phyloP scores from a whole-genome alignment of 2,113 vertebrate genomes.

The Apodemus sylvaticus region DNA sequence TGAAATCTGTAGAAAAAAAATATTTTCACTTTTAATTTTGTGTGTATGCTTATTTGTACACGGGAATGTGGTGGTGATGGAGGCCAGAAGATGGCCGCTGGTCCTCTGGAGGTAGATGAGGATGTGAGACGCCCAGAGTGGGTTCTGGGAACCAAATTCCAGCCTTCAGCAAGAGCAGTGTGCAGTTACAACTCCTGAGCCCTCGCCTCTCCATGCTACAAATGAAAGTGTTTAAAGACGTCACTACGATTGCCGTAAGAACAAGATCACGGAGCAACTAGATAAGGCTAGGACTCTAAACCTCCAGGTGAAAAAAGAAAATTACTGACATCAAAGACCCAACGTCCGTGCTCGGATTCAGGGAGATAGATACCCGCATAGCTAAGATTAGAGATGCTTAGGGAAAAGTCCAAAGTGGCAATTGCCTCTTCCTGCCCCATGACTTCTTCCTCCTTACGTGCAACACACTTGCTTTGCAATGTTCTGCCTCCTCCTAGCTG shows the following conservation, averaged over 20 bases:
- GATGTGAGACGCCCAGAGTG: background rate
- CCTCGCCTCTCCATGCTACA: background rate
- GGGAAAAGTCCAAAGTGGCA: background rate
- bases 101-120: background rate
- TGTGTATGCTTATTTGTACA: background rate
- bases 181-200: background rate
- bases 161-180: background rate
- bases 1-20: background rate
- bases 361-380: background rate
- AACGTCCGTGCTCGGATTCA: background rate
- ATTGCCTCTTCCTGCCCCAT: background rate
- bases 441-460: background rate
- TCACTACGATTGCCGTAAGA: background rate
- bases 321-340: background rate
- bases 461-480: background rate
- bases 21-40: background rate
- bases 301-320: background rate
- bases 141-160: background rate
- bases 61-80: too few species aligned
- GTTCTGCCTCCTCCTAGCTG: background rate
- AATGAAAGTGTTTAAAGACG: background rate
- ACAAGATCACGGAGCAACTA: background rate
- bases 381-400: background rate
- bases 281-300: background rate
- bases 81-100: background rate